Base-by-base conservation (phyloP, 2,888 invertebrate genomes). In the Polymixis flavicincta region DNA sequence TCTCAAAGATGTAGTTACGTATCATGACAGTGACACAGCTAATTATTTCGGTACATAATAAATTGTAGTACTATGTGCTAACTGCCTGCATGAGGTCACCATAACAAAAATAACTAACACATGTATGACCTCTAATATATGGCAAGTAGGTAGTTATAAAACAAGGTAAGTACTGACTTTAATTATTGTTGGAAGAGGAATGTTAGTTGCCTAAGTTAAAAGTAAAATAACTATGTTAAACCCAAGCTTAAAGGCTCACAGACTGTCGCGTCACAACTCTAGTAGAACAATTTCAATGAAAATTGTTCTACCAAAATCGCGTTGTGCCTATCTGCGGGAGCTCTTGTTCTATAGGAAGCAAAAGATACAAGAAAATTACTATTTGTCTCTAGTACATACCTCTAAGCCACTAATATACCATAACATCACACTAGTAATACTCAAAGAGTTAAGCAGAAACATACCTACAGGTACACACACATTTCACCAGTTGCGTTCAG, bases 71-170 rank as follows among this genome's bases (percentile, higher is more conserved):
- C 37, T 48, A 45, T n/a, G n/a, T 61, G 68, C n/a, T 71, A 77
- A 83, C 50, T 52, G 50, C 42, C 17, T 19, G 48, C 25, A 80
- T 80, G 84, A 80, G 60, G 65, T 80, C 80, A 80, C 50, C 80
- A 52, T 68, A 65, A 60, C 60, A 45, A 71, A 78, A 83, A 78
- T 83, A 80, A 71, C 64, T 14, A 48, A 48, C 37, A 83, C 5
- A 48, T 74, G 61, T 45, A 67, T 45, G 80, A 71, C 55, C 60
- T 78, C 32, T 69, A 68, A 82, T 28, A 67, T n/a, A 19, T 32
- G 17, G 9, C 2, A n/a, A 57, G 66, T 76, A 37, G 28, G 13
- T 63, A 48, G 22, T 59, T 74, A 19, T 48, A 54, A 59, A 42
- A 66, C 1, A 19, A 61, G 61, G 80, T 71, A 61, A 61, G 80